Base-by-base conservation (phyloP, 53 echinoderm and acorn worm genomes). In the Holothuria leucospilota region DNA sequence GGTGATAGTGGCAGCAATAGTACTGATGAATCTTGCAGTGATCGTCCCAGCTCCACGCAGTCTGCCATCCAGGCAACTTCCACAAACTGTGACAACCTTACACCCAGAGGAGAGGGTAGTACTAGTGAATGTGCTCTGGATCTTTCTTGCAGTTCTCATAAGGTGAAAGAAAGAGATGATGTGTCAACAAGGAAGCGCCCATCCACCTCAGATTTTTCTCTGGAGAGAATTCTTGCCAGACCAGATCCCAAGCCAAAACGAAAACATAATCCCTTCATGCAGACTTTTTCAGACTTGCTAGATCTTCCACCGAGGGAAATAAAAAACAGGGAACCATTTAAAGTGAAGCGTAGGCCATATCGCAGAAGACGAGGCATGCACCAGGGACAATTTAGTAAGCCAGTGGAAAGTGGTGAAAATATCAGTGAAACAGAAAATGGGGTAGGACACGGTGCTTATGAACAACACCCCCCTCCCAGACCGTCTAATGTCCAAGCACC, bases 241-340 rank as follows among this genome's bases (percentile, higher is more conserved):
- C 83, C 83, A 21, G 64, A 64, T 66, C 64, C 83, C 6, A 83
- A 83, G n/a, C 83, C 67, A 66, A 83, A 83, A 83, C 67, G 39
- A 25, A 83, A 83, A 39, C 67, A 83, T 15, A 83, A 83, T 21
- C 83, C 83, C 27, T 83, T 83, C 83, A 83, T 83, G 83, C 64
- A 67, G 28, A 83, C 83, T 51, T 83, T 83, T 66, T 83, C 83
- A 41, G 83, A 83, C 67, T 67, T 83, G 39, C 51, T 83, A 27
- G 83, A 83, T 46, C 83, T 83, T 42, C 83, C 83, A 42, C 83
- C 83, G 12, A 39, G 83, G 46, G 83, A 83, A 65, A 83, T 83
- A 64, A 83, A 83, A 53, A 83, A 83, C 83, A 83, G 63, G 40
- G 83, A 83, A 49, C 83, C 83, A 42, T 83, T 83, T 66, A 83